These are phyloP conservation scores for Polydrusus tereticollis DNA, from an alignment of 2,888 invertebrate genomes.

Conservation along the genomic window DNA sequence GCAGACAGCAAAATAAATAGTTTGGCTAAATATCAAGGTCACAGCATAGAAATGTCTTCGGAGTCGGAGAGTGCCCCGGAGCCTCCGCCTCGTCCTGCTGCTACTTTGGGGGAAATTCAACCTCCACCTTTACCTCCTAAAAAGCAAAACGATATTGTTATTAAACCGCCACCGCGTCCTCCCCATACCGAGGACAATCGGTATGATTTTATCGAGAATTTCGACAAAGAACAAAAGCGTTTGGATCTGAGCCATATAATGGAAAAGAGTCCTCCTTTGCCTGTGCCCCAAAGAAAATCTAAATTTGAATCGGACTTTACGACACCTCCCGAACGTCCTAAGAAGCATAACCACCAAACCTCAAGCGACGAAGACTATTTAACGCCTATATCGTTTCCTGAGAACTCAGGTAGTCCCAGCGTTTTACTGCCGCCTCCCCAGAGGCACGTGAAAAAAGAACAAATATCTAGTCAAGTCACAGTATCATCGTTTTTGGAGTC, in stretches of 20 bases:
- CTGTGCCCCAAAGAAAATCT: constrained; percentile 72
- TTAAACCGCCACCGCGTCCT: constrained; percentile 77
- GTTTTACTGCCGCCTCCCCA: constrained; percentile 70
- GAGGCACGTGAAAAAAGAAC: constrained; percentile 58
- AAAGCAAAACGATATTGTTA: constrained; percentile 72
- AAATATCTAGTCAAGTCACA: constrained; percentile 26
- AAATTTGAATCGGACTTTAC: constrained; percentile 67
- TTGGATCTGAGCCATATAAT: constrained; percentile 54
- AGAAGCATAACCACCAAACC: constrained; percentile 59
- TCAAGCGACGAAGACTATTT: constrained; percentile 75
- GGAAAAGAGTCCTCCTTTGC: constrained; percentile 72
- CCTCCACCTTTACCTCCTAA: constrained; percentile 83
- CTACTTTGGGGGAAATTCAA: constrained; percentile 72
- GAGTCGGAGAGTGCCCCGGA: constrained; percentile 70
- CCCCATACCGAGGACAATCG: constrained; percentile 71
- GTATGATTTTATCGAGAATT: constrained; percentile 71
- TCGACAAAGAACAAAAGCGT: constrained; percentile 63
- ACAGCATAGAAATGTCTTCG: constrained; percentile 63
- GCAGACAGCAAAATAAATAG: neutral
- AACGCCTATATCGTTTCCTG: constrained; percentile 69
- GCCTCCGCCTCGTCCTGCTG: constrained; percentile 78
- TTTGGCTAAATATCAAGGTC: constrained; percentile 55
- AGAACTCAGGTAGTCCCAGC: constrained; percentile 56
- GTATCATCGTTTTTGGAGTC: constrained; percentile 57
- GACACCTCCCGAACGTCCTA: constrained; percentile 65